These are phyloP conservation scores for Xylocopa sonorina DNA, from an alignment of 1,140 invertebrate genomes.

Conservation along the genomic window DNA sequence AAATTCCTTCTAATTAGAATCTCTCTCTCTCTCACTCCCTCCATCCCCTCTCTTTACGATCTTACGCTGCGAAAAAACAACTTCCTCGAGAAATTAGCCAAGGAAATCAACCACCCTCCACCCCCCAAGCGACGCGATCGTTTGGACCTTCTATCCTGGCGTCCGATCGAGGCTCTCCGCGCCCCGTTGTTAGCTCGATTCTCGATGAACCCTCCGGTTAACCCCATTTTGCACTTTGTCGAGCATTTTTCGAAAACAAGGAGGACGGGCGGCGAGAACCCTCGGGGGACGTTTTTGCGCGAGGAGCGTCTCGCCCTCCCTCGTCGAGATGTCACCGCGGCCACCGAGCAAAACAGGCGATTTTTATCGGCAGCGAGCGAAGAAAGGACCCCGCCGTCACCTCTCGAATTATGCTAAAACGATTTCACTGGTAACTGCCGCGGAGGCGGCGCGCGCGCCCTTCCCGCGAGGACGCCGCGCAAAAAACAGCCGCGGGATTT, in stretches of 20 bases:
- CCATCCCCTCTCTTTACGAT: slow-evolving; percentile 47
- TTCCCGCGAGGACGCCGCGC: slow-evolving; percentile 28
- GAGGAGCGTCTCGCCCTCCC: slow-evolving; percentile 65
- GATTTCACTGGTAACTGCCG: slow-evolving; percentile 58
- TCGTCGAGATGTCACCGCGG: slow-evolving; percentile 79
- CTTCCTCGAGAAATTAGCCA: not conserved
- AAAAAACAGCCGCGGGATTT: slow-evolving; percentile 28
- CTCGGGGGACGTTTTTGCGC: slow-evolving; percentile 54
- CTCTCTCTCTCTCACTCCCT: no score
- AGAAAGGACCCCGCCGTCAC: slow-evolving; percentile 38
- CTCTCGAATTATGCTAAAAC: slow-evolving; percentile 77
- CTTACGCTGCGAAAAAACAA: not conserved
- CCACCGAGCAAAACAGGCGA: slow-evolving; percentile 71
- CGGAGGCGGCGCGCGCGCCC: slow-evolving; percentile 19
- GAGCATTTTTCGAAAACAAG: not conserved
- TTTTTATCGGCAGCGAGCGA: slow-evolving; percentile 61
- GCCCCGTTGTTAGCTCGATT: not conserved
- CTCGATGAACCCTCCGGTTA: not conserved
- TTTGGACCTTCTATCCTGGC: no score
- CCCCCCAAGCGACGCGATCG: no score
- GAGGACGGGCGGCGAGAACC: not conserved
- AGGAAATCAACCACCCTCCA: not conserved
- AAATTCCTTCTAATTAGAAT: slow-evolving; percentile 78
- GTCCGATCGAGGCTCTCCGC: not conserved
- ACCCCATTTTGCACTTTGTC: not conserved